A percentile compares a stretch with the other conserved stretches of the same genome.
These are phyloP conservation scores for Epizoanthus stellaris DNA, from an alignment of 92 coral and sea anemone species.

Conservation along the genomic window DNA sequence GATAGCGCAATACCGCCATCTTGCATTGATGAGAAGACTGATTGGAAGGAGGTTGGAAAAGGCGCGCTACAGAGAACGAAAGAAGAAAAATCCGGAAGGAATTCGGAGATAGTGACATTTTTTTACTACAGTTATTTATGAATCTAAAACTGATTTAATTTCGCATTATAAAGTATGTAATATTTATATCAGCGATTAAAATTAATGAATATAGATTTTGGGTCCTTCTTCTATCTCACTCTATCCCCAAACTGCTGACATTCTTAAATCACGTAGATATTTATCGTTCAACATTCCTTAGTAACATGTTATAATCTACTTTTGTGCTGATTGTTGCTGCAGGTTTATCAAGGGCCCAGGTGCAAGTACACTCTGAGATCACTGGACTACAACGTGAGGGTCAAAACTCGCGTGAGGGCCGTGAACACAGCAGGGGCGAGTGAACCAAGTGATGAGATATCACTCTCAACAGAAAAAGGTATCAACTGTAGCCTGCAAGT, in stretches of 20 bases:
- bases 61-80: too few relatives aligned
- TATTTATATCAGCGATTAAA: too few relatives aligned
- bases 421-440: conserved; percentile 87
- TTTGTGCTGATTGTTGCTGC: not conserved
- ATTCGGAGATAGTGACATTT: too few relatives aligned
- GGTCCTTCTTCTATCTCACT: not conserved
- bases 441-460: conserved; percentile 86
- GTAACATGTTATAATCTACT: not conserved
- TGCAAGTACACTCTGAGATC: conserved; percentile 80
- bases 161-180: too few relatives aligned
- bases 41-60: too few relatives aligned
- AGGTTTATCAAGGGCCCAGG: conserved; percentile 90
- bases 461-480: conserved; percentile 84
- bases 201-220: too few relatives aligned
- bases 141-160: too few relatives aligned
- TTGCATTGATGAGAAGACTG: too few relatives aligned
- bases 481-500: not conserved
- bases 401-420: conserved; percentile 82
- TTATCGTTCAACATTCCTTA: not conserved
- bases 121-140: too few relatives aligned
- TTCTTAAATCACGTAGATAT: not conserved
- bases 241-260: too few relatives aligned
- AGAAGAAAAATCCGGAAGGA: too few relatives aligned
- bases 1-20: too few relatives aligned
- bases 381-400: conserved; percentile 83